Evolutionary conservation across 2,888 invertebrate species (phyloP).

Genomic region (Drosophila melanosoma): DNA sequence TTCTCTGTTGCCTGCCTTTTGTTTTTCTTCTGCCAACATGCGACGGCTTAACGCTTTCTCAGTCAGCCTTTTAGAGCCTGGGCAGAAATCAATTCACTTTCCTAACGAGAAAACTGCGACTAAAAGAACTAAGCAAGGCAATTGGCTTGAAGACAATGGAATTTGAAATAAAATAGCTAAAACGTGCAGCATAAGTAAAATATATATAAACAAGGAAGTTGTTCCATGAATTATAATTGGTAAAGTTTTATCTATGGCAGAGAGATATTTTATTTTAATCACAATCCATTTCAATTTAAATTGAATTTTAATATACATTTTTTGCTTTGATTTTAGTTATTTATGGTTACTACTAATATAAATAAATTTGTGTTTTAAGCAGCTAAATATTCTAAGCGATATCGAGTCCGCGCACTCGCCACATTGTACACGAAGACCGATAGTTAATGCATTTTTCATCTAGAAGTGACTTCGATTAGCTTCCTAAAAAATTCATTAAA

Average conservation of each 20-base stretch:
- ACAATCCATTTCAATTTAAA: background rate
- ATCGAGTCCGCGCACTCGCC: conserved; percentile 46
- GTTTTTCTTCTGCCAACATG: conserved; percentile 8
- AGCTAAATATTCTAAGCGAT: no score
- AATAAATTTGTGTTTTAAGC: background rate
- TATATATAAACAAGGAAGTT: background rate
- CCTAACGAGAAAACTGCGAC: background rate
- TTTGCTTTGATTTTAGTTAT: no score
- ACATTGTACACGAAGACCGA: conserved; percentile 27
- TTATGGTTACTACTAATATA: background rate
- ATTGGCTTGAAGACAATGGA: background rate
- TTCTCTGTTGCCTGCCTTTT: conserved; percentile 1
- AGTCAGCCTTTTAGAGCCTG: conserved; percentile 4
- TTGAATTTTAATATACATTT: background rate
- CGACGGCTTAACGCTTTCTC: conserved; percentile 36
- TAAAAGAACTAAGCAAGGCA: background rate
- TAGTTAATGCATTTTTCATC: conserved; percentile 73
- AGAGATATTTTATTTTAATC: background rate
- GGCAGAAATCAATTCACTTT: conserved; percentile 28
- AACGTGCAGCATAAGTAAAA: background rate
- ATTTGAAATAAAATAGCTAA: background rate
- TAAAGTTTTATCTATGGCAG: background rate
- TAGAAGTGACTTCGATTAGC: conserved; percentile 76
- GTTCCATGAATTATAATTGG: background rate
- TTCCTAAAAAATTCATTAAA: conserved; percentile 77